Evolutionary conservation across 2,888 invertebrate genomes (phyloP), one percentile per base, ranked within the genome.

Genomic region (Leucoma salicis): DNA sequence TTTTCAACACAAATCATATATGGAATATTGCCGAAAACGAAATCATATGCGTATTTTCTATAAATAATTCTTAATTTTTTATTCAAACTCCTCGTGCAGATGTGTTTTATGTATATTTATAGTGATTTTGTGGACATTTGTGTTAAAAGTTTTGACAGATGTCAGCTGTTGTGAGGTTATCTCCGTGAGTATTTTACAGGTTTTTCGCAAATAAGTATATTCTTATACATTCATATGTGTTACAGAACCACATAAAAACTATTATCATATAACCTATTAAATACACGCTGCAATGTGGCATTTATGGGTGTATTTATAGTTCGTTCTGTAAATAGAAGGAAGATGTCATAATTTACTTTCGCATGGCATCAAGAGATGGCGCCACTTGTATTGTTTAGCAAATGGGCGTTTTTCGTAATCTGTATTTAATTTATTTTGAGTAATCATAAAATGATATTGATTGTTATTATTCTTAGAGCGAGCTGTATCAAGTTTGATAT

Each of bases 131-230:
- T 82, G 83, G 78, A 75, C 83, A 85, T 86, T 84, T 86, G 87
- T 84, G 87, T 72, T 53, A 63, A 81, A 79, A 81, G 78, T 81
- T 83, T 82, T 85, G 86, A 85, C 87, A 87, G 85, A 57, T 87
- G 86, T 78, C 87, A 87, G 78, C 77, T 82, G 79, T 72, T 78
- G 46, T 53, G 55, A 59, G 63, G 67, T 67, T 64, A 57, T 52
- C 56, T 65, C 52, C 46, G 73, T 78, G 58, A 74, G 74, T 79
- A 78, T 66, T 67, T 53, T 42, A 54, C 33, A 21, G 7, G 37
- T 28, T 55, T 46, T 44, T 54, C 53, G 27, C 31, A 27, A 38
- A n/a, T n/a, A n/a, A n/a, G n/a, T n/a, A n/a, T n/a, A n/a, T n/a
- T 16, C 43, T 36, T 46, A 42, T 8, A n/a, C 14, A 24, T 14